Conservation (phyloP, 2,888 invertebrate species). For the Philonicus albiceps region DNA sequence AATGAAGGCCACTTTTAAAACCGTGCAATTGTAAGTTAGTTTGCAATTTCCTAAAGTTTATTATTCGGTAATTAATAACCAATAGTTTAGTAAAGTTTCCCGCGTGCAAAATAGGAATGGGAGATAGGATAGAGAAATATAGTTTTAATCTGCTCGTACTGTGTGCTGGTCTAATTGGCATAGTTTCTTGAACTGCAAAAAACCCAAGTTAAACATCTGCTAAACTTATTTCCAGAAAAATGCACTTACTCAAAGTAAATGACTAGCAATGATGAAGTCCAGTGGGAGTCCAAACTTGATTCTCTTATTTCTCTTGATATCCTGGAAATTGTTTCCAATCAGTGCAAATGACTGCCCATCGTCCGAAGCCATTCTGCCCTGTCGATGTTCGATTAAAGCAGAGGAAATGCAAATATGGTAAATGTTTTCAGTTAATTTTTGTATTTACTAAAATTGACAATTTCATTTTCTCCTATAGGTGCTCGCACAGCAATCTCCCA, state of each 20-base stretch:
- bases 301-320: constrained; percentile 35
- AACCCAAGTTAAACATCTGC: neutral
- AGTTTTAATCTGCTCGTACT: neutral
- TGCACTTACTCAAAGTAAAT: constrained; percentile 36
- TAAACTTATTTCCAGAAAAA: neutral
- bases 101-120: neutral
- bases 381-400: constrained; percentile 79
- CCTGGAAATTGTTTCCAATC: neutral
- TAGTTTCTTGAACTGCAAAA: neutral
- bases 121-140: neutral
- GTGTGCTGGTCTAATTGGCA: neutral
- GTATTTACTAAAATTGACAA: neutral
- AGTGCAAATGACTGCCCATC: constrained; percentile 70
- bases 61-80: neutral
- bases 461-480: constrained; percentile 67
- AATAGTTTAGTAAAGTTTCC: neutral
- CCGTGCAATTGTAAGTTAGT: neutral
- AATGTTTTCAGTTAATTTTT: constrained; percentile 46
- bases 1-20: neutral
- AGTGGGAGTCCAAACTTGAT: neutral
- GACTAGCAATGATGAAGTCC: constrained; percentile 41
- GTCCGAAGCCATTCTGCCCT: constrained; percentile 80
- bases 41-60: neutral
- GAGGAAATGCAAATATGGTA: constrained; percentile 88
- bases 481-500: constrained; percentile 87